Conservation (phyloP, 2,113 vertebrate genomes). For the Peromyscus polionotus region DNA sequence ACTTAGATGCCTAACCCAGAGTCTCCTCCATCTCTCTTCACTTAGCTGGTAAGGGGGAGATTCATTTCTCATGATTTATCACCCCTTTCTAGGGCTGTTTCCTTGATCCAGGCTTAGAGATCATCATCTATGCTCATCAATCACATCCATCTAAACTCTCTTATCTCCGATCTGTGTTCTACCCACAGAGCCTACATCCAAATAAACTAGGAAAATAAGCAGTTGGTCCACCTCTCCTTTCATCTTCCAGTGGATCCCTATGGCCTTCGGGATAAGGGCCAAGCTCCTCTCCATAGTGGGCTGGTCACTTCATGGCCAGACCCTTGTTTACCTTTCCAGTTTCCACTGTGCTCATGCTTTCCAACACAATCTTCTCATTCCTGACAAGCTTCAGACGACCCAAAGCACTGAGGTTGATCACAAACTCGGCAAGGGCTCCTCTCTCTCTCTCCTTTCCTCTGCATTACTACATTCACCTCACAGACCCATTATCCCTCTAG, state of each 20-base stretch:
- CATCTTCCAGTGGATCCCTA: not conserved
- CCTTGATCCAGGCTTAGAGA: not conserved
- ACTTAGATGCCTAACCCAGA: not conserved
- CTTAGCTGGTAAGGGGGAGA: too few relatives aligned
- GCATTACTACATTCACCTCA: not conserved
- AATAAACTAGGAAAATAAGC: not conserved
- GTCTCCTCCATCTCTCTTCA: not conserved
- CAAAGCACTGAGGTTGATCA: too few relatives aligned
- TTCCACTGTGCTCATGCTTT: not conserved
- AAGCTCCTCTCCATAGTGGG: not conserved
- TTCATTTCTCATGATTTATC: not conserved
- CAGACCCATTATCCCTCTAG: fast-evolving
- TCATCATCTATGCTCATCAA: not conserved
- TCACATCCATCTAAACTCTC: not conserved
- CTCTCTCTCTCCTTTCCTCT: not conserved
- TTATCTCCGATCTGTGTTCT: not conserved
- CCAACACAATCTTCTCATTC: not conserved
- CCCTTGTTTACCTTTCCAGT: not conserved
- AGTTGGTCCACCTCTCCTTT: not conserved
- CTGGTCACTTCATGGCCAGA: not conserved
- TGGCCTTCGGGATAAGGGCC: not conserved
- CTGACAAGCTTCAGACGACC: not conserved
- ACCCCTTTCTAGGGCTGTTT: not conserved
- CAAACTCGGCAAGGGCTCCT: not conserved
- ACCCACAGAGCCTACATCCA: not conserved